A percentile compares a stretch with the other conserved stretches of the same genome.
Conservation (phyloP, 2,888 invertebrate genomes). For the Ormyrus thymus region DNA sequence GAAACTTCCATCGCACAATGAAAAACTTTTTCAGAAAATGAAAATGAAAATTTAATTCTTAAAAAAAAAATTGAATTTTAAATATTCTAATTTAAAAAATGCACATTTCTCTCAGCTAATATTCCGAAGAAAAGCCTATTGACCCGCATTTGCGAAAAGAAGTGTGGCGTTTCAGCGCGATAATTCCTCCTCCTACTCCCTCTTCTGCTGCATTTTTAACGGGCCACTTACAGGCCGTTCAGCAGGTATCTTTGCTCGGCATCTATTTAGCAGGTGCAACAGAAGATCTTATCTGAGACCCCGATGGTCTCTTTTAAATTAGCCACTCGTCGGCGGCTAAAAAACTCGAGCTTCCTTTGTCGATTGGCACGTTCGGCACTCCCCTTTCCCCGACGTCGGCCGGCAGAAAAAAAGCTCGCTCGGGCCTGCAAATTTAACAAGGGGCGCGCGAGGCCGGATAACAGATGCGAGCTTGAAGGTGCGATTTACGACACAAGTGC, state of each 20-base stretch:
- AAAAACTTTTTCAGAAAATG: no score
- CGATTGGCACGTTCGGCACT: constrained; percentile 2
- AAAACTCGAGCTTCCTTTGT: constrained; percentile 3
- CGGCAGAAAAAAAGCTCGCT: not conserved
- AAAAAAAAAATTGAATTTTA: no score
- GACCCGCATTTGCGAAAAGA: not conserved
- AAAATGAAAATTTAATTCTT: no score
- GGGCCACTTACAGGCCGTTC: constrained; percentile 31
- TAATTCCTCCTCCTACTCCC: constrained; percentile 7
- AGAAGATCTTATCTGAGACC: constrained; percentile 9
- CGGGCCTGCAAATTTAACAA: constrained; percentile 33
- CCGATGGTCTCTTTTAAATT: constrained; percentile 9
- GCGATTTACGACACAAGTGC: constrained; percentile 39
- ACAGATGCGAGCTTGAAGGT: constrained; percentile 6
- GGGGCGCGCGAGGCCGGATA: not conserved
- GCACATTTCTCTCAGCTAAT: no score
- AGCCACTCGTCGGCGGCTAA: not conserved
- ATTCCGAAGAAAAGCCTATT: no score
- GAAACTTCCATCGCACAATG: no score
- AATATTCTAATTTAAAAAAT: no score
- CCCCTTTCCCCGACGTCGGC: not conserved
- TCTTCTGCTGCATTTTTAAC: constrained; percentile 22
- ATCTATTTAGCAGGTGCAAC: constrained; percentile 28
- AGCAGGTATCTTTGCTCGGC: constrained; percentile 5
- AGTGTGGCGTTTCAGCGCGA: not conserved